Evolutionary conservation across 92 coral and sea anemone genomes (phyloP).

Genomic region (Zoanthus solanderi): DNA sequence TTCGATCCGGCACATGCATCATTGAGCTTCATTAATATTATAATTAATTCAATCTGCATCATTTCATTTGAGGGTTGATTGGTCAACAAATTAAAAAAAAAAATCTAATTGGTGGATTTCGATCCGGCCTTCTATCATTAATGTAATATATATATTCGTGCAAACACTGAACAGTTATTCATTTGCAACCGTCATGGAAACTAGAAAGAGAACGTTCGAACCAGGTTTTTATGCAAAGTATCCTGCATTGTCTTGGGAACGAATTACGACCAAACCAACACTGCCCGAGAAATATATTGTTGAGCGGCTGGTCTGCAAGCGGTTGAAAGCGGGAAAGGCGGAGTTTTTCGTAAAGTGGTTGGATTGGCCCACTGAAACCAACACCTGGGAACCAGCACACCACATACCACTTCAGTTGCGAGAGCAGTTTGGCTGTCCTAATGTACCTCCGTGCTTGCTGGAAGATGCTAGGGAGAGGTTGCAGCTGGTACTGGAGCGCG

Average conservation of each 20-base stretch:
- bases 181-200: too few relatives aligned
- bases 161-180: too few relatives aligned
- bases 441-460: constrained; percentile 10
- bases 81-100: too few relatives aligned
- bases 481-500: constrained; percentile 3
- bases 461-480: constrained; percentile 12
- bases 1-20: too few relatives aligned
- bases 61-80: too few relatives aligned
- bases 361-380: constrained; percentile 6
- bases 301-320: constrained; percentile 8
- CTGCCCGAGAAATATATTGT: not conserved
- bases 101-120: too few relatives aligned
- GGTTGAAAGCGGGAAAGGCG: not conserved
- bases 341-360: constrained; percentile 5
- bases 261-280: not conserved
- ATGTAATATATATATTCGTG: too few relatives aligned
- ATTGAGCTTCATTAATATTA: too few relatives aligned
- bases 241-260: constrained; percentile 7
- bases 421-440: constrained; percentile 3
- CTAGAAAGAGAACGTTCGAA: too few relatives aligned
- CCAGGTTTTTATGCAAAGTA: not conserved
- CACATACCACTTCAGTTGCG: not conserved
- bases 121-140: too few relatives aligned
- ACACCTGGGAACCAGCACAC: constrained; percentile 17
- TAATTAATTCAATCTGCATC: too few relatives aligned